These are phyloP conservation scores for Listrodromus nycthemerus DNA, from an alignment of 2,888 invertebrate genomes.

Conservation along the genomic window DNA sequence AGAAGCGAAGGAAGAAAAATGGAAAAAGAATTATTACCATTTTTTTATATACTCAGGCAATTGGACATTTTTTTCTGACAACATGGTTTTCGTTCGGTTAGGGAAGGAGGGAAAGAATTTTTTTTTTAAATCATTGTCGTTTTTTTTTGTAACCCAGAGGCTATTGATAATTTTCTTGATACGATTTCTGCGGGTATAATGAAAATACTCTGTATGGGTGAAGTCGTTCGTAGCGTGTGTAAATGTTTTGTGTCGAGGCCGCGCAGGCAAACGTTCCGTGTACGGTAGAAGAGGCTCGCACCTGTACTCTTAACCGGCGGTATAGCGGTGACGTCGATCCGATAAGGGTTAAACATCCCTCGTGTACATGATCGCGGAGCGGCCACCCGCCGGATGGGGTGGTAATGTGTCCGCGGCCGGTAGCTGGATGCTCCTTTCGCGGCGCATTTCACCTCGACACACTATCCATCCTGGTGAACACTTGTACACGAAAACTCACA, in stretches of 20 bases:
- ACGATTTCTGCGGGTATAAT: neutral
- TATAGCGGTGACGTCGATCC: constrained; percentile 71
- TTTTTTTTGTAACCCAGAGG: neutral
- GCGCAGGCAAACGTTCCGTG: constrained; percentile 32
- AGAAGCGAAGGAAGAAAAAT: neutral
- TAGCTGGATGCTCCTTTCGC: constrained; percentile 80
- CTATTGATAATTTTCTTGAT: neutral
- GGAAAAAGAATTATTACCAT: too few relatives aligned
- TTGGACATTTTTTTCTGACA: too few relatives aligned
- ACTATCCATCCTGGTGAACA: constrained; percentile 5
- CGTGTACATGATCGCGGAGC: constrained; percentile 56
- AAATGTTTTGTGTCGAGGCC: neutral
- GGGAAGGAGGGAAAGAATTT: too few relatives aligned
- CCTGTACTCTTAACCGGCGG: constrained; percentile 75
- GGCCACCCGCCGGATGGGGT: constrained; percentile 74
- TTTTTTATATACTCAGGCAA: too few relatives aligned
- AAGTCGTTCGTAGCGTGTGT: neutral
- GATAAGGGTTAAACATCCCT: constrained; percentile 79
- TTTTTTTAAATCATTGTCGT: too few relatives aligned
- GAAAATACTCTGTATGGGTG: neutral
- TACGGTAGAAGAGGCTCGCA: constrained; percentile 70
- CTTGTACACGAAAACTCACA: neutral
- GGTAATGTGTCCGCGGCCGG: constrained; percentile 75
- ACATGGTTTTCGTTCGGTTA: too few relatives aligned
- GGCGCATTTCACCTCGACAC: constrained; percentile 69